Base-by-base conservation (phyloP, 2,888 invertebrate species). In the Lasioglossum lativentre region DNA sequence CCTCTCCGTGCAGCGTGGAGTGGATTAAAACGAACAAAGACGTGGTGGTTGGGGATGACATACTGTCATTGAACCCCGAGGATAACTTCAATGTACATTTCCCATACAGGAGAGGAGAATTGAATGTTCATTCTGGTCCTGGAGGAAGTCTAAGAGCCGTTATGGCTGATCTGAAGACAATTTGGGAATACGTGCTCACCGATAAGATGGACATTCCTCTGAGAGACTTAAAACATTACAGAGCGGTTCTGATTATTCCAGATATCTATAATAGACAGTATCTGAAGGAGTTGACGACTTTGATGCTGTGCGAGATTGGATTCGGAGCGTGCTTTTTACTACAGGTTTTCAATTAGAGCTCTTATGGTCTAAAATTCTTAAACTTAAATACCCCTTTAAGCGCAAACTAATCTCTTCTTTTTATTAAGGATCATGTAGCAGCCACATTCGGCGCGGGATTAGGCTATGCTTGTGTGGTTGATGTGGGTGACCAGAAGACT, bases 401-500 rank as follows among this genome's bases (percentile, higher is more conserved):
- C 34, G 34, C 34, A 45, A 47, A 23, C 8, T 5, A 70, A 40
- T 70, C 5, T 40, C n/a, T 89, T 72, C 71, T 93, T 95, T 56
- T 94, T 8, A 30, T 94, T 8, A 30, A 97, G 97, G 98, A 98
- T 95, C 98, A 98, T 92, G 98, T 98, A 2, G 97, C 98, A 72
- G 97, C 98, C 12, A 97, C 98, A 19, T 98, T 98, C 95, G 98
- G 98, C 5, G 97, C 98, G 30, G 98, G 98, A 19, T 95, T 98
- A 27, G 97, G 97, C 74, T 98, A 97, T 93, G 99, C 99, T 0
- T 99, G 99, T 95, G 98, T 99, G 0, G 98, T 99, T 0, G 99
- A 99, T 94, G 97, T 99, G 77, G 99, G 99, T 0, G 99, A 99
- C 94, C 98, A 99, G 94, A 99, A 99, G 96, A 98, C 98, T 0